A percentile compares a stretch with the other conserved stretches of the same genome.
phyloP scores from a whole-genome alignment of 2,113 vertebrate genomes.

The Gallinago paraguaiae region DNA sequence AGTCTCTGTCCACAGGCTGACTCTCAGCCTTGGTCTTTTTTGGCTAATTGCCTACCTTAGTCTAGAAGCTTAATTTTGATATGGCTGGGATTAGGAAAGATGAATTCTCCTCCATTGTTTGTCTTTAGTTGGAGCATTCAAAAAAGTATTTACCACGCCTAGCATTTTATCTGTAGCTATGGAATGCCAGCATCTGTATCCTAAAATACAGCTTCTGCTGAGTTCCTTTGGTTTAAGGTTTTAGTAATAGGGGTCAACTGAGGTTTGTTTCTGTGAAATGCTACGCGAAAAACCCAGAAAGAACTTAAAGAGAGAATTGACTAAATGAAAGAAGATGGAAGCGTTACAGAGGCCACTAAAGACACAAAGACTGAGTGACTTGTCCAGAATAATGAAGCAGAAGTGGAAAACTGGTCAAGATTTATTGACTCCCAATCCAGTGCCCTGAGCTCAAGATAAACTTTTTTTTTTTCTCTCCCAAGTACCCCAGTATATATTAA shows the following conservation, averaged over 20 bases:
- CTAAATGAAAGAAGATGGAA: not conserved
- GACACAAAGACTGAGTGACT: slow-evolving; percentile 10
- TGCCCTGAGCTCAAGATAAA: not conserved
- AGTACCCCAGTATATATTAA: not conserved
- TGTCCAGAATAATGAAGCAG: slow-evolving; percentile 13
- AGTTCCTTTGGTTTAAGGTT: not conserved
- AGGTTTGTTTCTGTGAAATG: not conserved
- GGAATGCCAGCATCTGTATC: not conserved
- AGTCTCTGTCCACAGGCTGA: not conserved
- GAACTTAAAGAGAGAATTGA: not conserved
- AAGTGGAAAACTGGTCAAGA: not conserved
- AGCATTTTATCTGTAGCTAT: not conserved
- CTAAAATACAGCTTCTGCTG: not conserved
- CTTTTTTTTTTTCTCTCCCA: not conserved
- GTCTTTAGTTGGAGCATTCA: not conserved
- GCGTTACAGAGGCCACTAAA: not conserved
- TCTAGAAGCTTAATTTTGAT: not conserved
- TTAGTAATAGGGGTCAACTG: not conserved
- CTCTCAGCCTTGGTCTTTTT: not conserved
- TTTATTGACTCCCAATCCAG: not conserved
- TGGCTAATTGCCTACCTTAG: not conserved
- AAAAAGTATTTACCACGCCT: not conserved
- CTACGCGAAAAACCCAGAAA: not conserved
- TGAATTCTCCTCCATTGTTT: not conserved
- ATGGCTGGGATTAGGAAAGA: not conserved